Percentiles rank a stretch among this genome's conserved stretches.
These are phyloP conservation scores for Encarsia formosa DNA, from an alignment of 2,888 invertebrate species.

Conservation along the genomic window DNA sequence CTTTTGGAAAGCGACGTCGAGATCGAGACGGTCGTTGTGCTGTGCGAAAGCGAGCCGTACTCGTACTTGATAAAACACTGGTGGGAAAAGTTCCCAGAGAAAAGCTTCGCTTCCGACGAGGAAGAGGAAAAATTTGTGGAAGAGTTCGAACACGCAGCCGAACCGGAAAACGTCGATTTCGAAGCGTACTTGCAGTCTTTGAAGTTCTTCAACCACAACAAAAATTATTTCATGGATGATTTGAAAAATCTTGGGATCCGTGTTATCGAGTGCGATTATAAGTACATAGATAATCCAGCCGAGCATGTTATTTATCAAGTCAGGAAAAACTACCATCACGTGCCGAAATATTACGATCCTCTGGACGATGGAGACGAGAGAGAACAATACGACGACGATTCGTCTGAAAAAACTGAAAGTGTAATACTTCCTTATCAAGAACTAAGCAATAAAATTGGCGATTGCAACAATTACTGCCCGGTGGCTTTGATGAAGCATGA, in stretches of 20 bases:
- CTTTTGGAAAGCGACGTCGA: conserved; percentile 51
- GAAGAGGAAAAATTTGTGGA: conserved; percentile 4
- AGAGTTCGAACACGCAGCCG: background rate
- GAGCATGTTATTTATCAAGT: conserved; percentile 37
- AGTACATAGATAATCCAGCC: conserved; percentile 38
- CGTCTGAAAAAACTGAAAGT: background rate
- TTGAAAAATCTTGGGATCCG: conserved; percentile 33
- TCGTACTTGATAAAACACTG: conserved; percentile 44
- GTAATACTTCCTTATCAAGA: too few species aligned
- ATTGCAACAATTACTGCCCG: conserved; percentile 61
- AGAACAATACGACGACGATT: conserved; percentile 27
- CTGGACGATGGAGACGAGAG: conserved; percentile 47
- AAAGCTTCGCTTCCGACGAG: background rate
- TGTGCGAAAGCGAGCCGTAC: conserved; percentile 55
- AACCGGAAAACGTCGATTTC: background rate
- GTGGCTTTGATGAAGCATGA: conserved; percentile 56
- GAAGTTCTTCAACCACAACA: conserved; percentile 24
- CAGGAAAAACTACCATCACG: background rate
- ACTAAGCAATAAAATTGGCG: conserved; percentile 51
- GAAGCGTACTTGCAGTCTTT: conserved; percentile 21
- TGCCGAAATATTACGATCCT: conserved; percentile 30
- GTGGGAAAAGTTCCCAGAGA: conserved; percentile 1
- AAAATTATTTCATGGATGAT: conserved; percentile 33
- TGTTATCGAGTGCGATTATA: conserved; percentile 32
- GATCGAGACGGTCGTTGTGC: conserved; percentile 57